Base-by-base conservation (phyloP, 2,888 invertebrate genomes). In the Malacosoma neustria region DNA sequence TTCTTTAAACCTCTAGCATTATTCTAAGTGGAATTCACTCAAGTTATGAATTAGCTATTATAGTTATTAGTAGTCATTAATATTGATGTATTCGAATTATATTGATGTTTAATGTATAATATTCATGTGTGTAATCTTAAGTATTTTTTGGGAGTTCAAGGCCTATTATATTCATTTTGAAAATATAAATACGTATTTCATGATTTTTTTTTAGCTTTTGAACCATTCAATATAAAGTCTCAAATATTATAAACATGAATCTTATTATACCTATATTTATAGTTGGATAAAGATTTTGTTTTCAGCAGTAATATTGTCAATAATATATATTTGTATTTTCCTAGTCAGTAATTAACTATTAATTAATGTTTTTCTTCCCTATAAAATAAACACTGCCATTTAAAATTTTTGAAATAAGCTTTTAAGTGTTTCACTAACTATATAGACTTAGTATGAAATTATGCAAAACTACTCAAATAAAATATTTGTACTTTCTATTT, bases 31-130 rank as follows among this genome's bases (percentile, higher is more conserved):
- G 37, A 47, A 55, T 48, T 55, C 45, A 59, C 54, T 57, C 48
- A 36, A 30, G 9, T 36, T 53, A 51, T 50, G 45, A 47, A 41
- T 36, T 49, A 54, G 46, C 46, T 38, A 46, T 45, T 47, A 56
- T 53, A 34, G 43, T 61, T 51, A 57, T 62, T 49, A 54, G 56
- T 54, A 49, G 43, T 53, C 55, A 54, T 48, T 36, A 52, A 48
- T 61, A 59, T 51, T 57, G n/a, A n/a, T 61, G 49, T 67, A 68
- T 60, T 62, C 46, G 47, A 57, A 55, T 46, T 63, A 51, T 54
- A 61, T 54, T 53, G 56, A 46, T 54, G 41, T 49, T 54, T 52
- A 56, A 46, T 49, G 22, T 9, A 22, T n/a, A n/a, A n/a, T n/a
- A n/a, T 4, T 22, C 9, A 22, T 22, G 22, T 22, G 22, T 9